phyloP scores from a whole-genome alignment of 2,113 vertebrate species.

The Bufo bufo region DNA sequence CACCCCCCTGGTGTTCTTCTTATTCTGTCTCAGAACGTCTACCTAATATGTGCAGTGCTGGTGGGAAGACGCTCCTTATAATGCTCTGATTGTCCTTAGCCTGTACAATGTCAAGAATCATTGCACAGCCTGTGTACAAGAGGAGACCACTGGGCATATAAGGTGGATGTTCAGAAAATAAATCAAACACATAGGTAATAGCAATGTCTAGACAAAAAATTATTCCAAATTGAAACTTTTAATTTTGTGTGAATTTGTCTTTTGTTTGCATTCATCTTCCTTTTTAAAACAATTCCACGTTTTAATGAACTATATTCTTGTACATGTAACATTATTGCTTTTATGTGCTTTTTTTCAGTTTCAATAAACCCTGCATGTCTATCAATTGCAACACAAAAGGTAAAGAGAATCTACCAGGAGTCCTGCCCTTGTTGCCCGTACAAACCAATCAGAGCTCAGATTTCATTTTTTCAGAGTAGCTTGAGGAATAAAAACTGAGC shows the following conservation, averaged over 20 bases:
- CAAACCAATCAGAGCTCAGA: neutral
- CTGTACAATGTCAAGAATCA: neutral
- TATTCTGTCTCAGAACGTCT: too few species aligned
- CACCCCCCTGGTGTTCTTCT: too few species aligned
- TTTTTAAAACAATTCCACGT: neutral
- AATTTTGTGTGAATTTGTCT: neutral
- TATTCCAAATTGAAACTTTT: too few species aligned
- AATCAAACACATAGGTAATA: neutral
- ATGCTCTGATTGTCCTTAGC: neutral
- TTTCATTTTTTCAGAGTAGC: neutral
- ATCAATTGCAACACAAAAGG: constrained; percentile 15
- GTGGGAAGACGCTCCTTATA: too few species aligned
- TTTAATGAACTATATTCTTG: neutral
- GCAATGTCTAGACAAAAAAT: too few species aligned
- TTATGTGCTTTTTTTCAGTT: neutral
- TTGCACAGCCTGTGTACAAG: neutral
- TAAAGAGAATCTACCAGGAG: neutral
- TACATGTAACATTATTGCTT: neutral
- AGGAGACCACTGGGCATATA: neutral
- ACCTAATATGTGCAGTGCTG: too few species aligned
- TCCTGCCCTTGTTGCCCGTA: neutral
- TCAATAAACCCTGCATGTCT: constrained; percentile 8
- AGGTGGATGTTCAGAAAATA: neutral
- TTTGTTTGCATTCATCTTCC: neutral
- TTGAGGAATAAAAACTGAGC: too few species aligned